Evolutionary conservation across 2,113 vertebrate genomes (phyloP).

Genomic region (Illadopsis cleaveri): DNA sequence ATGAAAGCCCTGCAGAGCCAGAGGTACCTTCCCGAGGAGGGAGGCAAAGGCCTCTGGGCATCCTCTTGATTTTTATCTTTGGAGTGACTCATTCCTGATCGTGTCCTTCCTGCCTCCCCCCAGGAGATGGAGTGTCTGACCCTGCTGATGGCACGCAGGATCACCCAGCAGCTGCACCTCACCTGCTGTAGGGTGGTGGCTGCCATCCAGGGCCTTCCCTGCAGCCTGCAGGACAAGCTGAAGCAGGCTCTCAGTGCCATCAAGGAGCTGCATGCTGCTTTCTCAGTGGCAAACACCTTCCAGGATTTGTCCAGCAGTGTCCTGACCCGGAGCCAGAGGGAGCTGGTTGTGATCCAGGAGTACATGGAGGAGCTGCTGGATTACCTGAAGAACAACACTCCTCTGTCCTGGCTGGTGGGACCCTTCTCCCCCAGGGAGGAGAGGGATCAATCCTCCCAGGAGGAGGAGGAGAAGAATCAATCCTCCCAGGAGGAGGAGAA

Average conservation of each 20-base stretch:
- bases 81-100: neutral
- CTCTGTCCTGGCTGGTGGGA: conserved; percentile 76
- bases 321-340: conserved; percentile 74
- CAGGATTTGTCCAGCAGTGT: conserved; percentile 74
- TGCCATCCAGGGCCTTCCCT: conserved; percentile 83
- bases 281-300: conserved; percentile 63
- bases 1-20: neutral
- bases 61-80: neutral
- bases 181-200: conserved; percentile 73
- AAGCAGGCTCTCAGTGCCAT: conserved; percentile 61
- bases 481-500: neutral
- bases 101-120: neutral
- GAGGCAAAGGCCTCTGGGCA: neutral
- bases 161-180: conserved; percentile 78
- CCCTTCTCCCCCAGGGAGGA: conserved; percentile 43
- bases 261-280: conserved; percentile 77
- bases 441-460: neutral
- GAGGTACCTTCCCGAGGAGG: conserved; percentile 50
- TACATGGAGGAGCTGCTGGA: conserved; percentile 84
- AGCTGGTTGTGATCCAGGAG: conserved; percentile 73
- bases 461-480: neutral
- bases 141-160: conserved; percentile 71
- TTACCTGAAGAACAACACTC: conserved; percentile 72
- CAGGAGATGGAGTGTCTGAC: conserved; percentile 63
- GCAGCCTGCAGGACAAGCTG: conserved; percentile 78